These are phyloP conservation scores for Borostomias antarcticus DNA, from an alignment of 2,797 vertebrate genomes.

Conservation along the genomic window DNA sequence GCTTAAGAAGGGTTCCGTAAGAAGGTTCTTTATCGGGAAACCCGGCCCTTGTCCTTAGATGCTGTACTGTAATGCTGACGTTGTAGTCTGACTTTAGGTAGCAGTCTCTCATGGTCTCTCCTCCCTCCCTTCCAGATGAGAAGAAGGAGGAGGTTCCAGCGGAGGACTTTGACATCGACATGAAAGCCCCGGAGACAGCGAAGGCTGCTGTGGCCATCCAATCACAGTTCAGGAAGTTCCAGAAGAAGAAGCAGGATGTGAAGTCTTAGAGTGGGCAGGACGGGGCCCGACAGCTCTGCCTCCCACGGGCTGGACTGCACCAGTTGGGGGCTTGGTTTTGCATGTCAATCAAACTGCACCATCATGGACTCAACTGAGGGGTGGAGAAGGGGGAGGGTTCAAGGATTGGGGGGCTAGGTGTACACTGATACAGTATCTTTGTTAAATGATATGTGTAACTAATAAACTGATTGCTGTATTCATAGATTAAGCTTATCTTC, in stretches of 20 bases:
- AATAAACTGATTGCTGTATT: constrained; percentile 41
- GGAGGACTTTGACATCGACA: constrained; percentile 93
- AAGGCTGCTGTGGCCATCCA: constrained; percentile 94
- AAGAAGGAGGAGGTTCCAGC: constrained; percentile 86
- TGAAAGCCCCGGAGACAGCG: constrained; percentile 91
- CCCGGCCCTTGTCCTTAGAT: too few relatives aligned
- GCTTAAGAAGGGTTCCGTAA: too few relatives aligned
- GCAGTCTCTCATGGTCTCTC: background rate
- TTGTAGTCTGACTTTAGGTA: background rate
- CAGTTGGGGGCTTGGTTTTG: constrained; percentile 54
- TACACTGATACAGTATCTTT: constrained; percentile 37
- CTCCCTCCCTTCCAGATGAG: constrained; percentile 66
- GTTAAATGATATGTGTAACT: constrained; percentile 56
- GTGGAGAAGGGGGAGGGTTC: constrained; percentile 4
- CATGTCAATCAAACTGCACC: constrained; percentile 73
- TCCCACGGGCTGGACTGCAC: constrained; percentile 33
- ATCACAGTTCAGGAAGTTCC: constrained; percentile 98
- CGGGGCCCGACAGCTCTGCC: constrained; percentile 47
- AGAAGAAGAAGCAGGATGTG: constrained; percentile 92
- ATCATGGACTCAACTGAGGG: constrained; percentile 58
- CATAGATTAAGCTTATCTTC: constrained; percentile 28
- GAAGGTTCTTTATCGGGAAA: too few relatives aligned
- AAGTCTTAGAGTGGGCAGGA: constrained; percentile 79
- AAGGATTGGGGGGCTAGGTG: constrained; percentile 22
- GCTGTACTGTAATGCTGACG: too few relatives aligned